Conservation (phyloP, 2,113 vertebrate species). For the Indri indri region DNA sequence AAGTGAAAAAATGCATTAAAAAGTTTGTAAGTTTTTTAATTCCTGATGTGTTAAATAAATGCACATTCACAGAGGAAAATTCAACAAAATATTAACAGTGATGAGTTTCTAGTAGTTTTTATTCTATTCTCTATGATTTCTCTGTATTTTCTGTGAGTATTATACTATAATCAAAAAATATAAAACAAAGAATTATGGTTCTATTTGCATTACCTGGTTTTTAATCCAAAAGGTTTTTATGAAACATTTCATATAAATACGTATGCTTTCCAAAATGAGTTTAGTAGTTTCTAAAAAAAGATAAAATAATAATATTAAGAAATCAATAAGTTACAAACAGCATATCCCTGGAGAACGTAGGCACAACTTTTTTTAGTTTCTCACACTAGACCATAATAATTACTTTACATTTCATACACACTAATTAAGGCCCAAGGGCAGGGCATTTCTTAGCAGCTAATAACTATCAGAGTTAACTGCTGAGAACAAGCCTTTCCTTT, state of each 20-base stretch:
- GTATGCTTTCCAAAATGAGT: not conserved
- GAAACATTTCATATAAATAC: not conserved
- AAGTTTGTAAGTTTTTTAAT: not conserved
- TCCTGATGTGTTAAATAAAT: not conserved
- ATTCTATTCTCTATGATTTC: not conserved
- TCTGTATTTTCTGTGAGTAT: not conserved
- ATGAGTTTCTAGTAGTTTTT: not conserved
- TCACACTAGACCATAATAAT: not conserved
- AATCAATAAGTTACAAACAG: not conserved
- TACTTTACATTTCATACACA: conserved; percentile 38
- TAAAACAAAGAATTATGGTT: not conserved
- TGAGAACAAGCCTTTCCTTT: not conserved
- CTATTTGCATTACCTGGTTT: not conserved
- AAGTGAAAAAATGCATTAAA: not conserved
- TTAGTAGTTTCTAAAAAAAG: not conserved
- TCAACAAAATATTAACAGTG: not conserved
- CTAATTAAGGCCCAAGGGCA: conserved; percentile 55
- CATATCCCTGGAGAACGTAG: not conserved
- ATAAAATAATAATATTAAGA: not conserved
- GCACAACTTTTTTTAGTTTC: not conserved
- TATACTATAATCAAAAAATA: not conserved
- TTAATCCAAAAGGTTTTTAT: not conserved
- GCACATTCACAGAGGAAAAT: not conserved
- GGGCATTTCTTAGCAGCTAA: conserved; percentile 24
- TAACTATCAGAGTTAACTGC: conserved; percentile 21